These are phyloP conservation scores for Lethrus apterus DNA, from an alignment of 1,140 invertebrate genomes.

Conservation along the genomic window DNA sequence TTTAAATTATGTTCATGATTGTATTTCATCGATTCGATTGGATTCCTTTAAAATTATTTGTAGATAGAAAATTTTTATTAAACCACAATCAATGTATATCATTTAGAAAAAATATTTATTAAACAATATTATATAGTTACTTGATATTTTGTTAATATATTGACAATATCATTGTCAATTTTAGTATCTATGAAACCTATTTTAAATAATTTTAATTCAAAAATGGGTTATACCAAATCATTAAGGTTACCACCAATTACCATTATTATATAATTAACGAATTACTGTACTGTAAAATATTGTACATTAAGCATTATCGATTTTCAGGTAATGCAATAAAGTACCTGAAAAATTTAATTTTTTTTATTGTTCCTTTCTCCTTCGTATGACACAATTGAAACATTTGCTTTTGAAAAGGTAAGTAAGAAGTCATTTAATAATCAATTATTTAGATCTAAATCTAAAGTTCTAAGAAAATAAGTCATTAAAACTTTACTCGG, in stretches of 20 bases:
- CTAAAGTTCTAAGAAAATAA: too few species aligned
- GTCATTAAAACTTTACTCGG: too few species aligned
- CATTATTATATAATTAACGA: constrained; percentile 23
- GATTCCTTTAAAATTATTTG: constrained; percentile 17
- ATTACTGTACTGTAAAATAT: constrained; percentile 27
- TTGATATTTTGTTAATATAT: constrained; percentile 17
- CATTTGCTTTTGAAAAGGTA: too few species aligned
- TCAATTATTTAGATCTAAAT: too few species aligned
- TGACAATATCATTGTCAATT: too few species aligned
- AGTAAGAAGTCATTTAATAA: too few species aligned
- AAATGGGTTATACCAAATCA: constrained; percentile 15
- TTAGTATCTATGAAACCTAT: too few species aligned
- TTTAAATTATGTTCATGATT: too few species aligned
- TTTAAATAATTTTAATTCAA: constrained; percentile 4
- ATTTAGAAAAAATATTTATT: constrained; percentile 15
- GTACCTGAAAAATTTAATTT: constrained; percentile 30
- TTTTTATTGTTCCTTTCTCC: constrained; percentile 11
- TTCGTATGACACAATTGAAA: too few species aligned
- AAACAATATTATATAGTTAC: constrained; percentile 13
- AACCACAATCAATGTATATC: constrained; percentile 10
- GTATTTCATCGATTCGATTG: background rate
- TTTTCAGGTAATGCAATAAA: constrained; percentile 34
- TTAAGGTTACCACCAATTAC: constrained; percentile 21
- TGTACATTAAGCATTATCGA: constrained; percentile 34
- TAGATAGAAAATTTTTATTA: constrained; percentile 14